Base-by-base conservation (phyloP, 2,888 invertebrate genomes). In the Charanyca ferruginea region DNA sequence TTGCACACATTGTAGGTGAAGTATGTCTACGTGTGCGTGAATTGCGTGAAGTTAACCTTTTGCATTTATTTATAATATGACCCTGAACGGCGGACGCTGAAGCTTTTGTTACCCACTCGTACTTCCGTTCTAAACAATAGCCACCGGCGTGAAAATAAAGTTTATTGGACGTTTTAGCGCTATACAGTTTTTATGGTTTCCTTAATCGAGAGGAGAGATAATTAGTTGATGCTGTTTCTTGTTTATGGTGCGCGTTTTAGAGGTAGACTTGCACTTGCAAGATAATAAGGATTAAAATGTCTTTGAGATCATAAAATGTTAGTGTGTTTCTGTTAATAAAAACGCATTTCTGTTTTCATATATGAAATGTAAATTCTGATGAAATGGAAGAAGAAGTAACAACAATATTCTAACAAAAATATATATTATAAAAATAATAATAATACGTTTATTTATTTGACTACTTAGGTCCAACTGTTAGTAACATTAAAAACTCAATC, bases 121-220 rank as follows among this genome's bases (percentile, higher is more conserved):
- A 73, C 55, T 64, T 81, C 79, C 79, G 59, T 41, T 52, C 44
- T 61, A 64, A 66, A 80, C 79, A 81, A 80, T 67, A 66, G 62
- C 42, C 18, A 51, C 53, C 35, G 44, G 55, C 57, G 69, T 58
- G 69, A 58, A 67, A 81, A 70, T 79, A 59, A 76, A 79, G 79
- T 81, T 81, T 75, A 81, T 79, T 75, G 35, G 72, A 48, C 66
- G 51, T 74, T 78, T 66, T 53, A 72, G 16, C 52, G 65, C 38
- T 47, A 28, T 35, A 41, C 28, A 35, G 47, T 52, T 63, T 74
- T 79, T 80, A 68, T 64, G 48, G 38, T 20, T 35, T 47, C 42
- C 45, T 47, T 49, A 54, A 47, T 54, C 42, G 58, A 47, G 35
- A 45, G 18, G 8, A 25, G 32, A 41, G 53, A 54, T 66, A 64